phyloP scores from a whole-genome alignment of 2,888 invertebrate species.

The Maniola hyperantus region DNA sequence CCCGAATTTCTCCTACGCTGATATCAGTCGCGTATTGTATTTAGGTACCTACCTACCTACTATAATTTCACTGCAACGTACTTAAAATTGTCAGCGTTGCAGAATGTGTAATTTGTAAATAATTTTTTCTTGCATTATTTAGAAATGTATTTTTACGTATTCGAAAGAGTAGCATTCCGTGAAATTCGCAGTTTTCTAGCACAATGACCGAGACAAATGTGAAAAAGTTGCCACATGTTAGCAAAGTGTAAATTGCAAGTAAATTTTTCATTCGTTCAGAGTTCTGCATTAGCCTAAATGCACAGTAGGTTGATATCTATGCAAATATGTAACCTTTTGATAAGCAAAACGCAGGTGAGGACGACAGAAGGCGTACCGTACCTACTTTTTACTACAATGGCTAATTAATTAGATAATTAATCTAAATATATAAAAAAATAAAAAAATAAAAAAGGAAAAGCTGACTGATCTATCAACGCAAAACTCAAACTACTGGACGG shows the following conservation, averaged over 20 bases:
- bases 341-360: constrained; percentile 26
- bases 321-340: constrained; percentile 35
- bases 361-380: background rate
- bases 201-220: background rate
- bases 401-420: background rate
- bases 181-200: background rate
- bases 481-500: no score
- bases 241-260: constrained; percentile 22
- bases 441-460: no score
- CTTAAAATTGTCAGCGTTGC: background rate
- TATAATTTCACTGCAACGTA: background rate
- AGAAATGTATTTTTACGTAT: background rate
- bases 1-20: background rate
- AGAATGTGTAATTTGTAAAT: background rate
- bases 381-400: background rate
- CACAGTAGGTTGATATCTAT: constrained; percentile 32
- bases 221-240: background rate
- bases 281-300: constrained; percentile 18
- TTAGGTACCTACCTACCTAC: background rate
- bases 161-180: background rate
- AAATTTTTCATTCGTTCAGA: background rate
- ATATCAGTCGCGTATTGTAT: background rate
- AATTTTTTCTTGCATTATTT: background rate
- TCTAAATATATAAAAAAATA: no score
- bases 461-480: no score